phyloP scores from a whole-genome alignment of 2,113 vertebrate species.

The Zosterops hypoxanthus region DNA sequence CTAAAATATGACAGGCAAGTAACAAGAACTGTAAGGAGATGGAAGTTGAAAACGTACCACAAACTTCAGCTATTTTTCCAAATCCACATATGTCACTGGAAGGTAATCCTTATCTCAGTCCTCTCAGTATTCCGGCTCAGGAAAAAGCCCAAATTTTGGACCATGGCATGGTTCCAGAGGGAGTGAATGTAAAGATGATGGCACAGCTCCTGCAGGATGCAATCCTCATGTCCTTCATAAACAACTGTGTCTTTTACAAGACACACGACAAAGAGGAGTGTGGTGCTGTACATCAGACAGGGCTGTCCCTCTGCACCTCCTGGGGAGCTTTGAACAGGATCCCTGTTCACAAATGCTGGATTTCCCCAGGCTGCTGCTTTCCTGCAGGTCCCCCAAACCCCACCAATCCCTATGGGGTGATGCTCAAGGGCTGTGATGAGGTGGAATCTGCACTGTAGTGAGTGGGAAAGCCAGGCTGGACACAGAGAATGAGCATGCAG shows the following conservation, averaged over 20 bases:
- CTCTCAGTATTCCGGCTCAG: background rate
- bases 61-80: background rate
- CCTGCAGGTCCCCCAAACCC: background rate
- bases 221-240: background rate
- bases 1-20: background rate
- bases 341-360: background rate
- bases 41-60: background rate
- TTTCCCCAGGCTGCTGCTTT: background rate
- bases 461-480: background rate
- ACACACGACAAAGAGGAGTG: rapidly evolving
- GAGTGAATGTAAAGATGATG: background rate
- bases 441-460: background rate
- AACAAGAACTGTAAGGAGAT: background rate
- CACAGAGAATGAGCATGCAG: background rate
- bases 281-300: background rate
- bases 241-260: background rate
- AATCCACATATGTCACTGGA: background rate
- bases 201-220: background rate
- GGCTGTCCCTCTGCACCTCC: background rate
- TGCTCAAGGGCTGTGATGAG: background rate
- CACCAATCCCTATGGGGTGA: rapidly evolving
- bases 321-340: background rate
- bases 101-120: background rate
- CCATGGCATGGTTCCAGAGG: background rate
- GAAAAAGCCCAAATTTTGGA: background rate